Percentiles rank a stretch among this genome's conserved stretches.
Evolutionary conservation across 2,888 invertebrate species (phyloP).

Genomic region (Rhaphigaster nebulosa): DNA sequence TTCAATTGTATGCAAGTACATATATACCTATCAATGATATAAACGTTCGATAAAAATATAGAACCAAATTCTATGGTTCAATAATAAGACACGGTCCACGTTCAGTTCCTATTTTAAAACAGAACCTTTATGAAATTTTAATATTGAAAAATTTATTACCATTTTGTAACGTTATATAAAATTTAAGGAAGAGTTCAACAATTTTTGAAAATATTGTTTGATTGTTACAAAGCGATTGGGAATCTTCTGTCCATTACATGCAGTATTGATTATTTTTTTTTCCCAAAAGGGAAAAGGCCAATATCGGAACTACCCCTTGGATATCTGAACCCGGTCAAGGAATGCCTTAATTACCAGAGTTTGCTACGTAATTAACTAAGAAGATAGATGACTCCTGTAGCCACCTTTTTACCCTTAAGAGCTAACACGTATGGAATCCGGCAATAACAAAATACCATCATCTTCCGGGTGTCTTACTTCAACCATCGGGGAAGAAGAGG

Average conservation of each 20-base stretch:
- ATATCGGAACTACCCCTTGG: neutral
- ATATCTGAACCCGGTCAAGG: conserved; percentile 39
- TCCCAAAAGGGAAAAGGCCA: neutral
- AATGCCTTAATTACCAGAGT: conserved; percentile 61
- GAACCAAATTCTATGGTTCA: too few relatives aligned
- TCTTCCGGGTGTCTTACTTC: neutral
- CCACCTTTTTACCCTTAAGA: conserved; percentile 45
- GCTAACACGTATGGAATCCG: conserved; percentile 5
- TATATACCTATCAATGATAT: too few relatives aligned
- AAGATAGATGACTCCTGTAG: conserved; percentile 58
- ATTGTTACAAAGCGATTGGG: neutral
- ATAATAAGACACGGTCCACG: too few relatives aligned
- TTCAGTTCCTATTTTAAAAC: too few relatives aligned
- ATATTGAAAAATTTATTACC: too few relatives aligned
- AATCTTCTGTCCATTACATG: neutral
- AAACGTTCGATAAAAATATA: too few relatives aligned
- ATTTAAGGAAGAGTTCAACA: too few relatives aligned
- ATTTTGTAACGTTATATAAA: too few relatives aligned
- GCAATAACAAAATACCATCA: conserved; percentile 51
- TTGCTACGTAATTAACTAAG: conserved; percentile 60
- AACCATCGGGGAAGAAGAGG: neutral
- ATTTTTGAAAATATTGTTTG: too few relatives aligned
- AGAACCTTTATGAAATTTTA: too few relatives aligned
- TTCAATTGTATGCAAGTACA: too few relatives aligned
- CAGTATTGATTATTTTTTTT: neutral